A percentile compares a stretch with the other conserved stretches of the same genome.
These are phyloP conservation scores for Oryctolagus cuniculus DNA, from an alignment of 2,113 vertebrate genomes.

Conservation along the genomic window DNA sequence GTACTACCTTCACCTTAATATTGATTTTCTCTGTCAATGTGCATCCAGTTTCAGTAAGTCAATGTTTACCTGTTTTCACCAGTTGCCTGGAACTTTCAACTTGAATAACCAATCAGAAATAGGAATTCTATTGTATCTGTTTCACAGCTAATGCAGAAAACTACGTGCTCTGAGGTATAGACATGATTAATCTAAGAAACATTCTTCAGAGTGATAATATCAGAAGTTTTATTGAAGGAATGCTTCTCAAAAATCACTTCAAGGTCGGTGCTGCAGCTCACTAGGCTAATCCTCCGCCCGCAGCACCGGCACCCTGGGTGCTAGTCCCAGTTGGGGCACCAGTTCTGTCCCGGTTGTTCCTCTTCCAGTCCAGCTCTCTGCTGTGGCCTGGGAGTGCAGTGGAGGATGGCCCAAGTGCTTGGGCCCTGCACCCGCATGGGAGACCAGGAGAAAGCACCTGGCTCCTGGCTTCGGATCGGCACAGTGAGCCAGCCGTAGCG, in stretches of 20 bases:
- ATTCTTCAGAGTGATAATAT: slow-evolving; percentile 26
- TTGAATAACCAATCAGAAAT: slow-evolving; percentile 62
- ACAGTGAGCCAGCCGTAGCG: no score
- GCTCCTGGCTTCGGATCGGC: no score
- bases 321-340: no score
- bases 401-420: no score
- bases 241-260: neutral
- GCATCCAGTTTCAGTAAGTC: neutral
- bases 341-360: no score
- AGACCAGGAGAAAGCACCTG: no score
- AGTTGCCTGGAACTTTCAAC: slow-evolving; percentile 48
- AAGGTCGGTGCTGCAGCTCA: no score
- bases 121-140: slow-evolving; percentile 40
- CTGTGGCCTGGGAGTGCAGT: no score
- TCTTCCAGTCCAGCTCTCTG: no score
- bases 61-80: neutral
- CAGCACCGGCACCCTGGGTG: no score
- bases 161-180: neutral
- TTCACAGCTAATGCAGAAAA: neutral
- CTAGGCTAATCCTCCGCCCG: no score
- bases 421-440: no score
- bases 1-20: slow-evolving; percentile 34
- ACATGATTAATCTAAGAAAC: slow-evolving; percentile 28
- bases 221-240: slow-evolving; percentile 55
- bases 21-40: neutral